These are phyloP conservation scores for Galerucella nymphaeae DNA, from an alignment of 2,888 invertebrate species.

Conservation along the genomic window DNA sequence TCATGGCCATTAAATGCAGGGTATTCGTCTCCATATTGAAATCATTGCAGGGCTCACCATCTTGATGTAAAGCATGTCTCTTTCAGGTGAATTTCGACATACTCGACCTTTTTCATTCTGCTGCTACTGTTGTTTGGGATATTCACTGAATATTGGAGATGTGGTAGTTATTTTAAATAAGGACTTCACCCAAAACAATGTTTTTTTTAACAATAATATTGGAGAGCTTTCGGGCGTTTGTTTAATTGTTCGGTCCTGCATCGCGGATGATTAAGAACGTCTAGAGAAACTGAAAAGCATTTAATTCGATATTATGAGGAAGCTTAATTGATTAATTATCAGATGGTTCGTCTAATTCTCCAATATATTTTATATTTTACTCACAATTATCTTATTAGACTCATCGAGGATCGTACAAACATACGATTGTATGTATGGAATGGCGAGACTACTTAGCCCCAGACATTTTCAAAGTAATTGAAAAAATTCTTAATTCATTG, in stretches of 20 bases:
- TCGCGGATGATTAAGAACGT: constrained; percentile 17
- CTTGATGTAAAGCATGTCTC: too few relatives aligned
- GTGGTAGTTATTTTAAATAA: too few relatives aligned
- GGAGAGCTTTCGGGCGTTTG: neutral
- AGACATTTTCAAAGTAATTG: neutral
- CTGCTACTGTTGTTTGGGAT: too few relatives aligned
- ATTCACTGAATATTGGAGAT: too few relatives aligned
- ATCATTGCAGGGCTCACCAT: too few relatives aligned
- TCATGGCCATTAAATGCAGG: too few relatives aligned
- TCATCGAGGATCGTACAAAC: constrained; percentile 27
- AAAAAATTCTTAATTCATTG: neutral
- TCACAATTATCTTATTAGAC: constrained; percentile 37
- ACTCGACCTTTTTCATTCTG: too few relatives aligned
- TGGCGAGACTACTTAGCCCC: neutral
- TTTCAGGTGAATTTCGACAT: too few relatives aligned
- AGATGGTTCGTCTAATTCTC: constrained; percentile 34
- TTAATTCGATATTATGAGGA: constrained; percentile 37
- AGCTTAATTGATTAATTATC: constrained; percentile 38
- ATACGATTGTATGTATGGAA: constrained; percentile 22
- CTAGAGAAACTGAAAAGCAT: constrained; percentile 33
- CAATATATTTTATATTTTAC: constrained; percentile 37
- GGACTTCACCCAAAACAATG: neutral
- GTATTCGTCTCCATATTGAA: too few relatives aligned
- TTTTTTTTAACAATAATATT: neutral
- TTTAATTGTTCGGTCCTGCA: constrained; percentile 1